These are phyloP conservation scores for Muscidifurax raptorellus DNA, from an alignment of 1,140 invertebrate species.

Conservation along the genomic window DNA sequence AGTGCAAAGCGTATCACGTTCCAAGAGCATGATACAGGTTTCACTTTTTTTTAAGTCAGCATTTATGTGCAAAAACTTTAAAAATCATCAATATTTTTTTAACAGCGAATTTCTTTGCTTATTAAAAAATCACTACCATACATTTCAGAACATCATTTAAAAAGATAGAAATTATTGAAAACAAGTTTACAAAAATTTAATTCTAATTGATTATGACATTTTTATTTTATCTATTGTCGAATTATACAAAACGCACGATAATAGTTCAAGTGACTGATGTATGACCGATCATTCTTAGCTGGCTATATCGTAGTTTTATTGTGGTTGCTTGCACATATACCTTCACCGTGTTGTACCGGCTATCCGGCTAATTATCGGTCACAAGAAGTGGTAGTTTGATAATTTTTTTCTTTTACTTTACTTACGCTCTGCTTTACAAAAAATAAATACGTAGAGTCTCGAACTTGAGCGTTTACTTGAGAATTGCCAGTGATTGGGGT, in stretches of 20 bases:
- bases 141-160: constrained; percentile 10
- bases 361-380: constrained; percentile 70
- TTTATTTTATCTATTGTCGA: background rate
- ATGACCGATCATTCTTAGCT: constrained; percentile 49
- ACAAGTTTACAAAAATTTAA: background rate
- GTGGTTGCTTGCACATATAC: constrained; percentile 58
- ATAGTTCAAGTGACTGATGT: constrained; percentile 21
- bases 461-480: constrained; percentile 43
- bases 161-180: background rate
- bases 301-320: constrained; percentile 43
- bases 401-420: constrained; percentile 35
- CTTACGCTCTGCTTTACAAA: constrained; percentile 44
- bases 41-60: constrained; percentile 5
- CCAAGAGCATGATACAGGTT: constrained; percentile 25
- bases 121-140: constrained; percentile 32
- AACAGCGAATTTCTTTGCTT: constrained; percentile 17
- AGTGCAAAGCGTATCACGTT: constrained; percentile 49
- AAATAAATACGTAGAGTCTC: constrained; percentile 40
- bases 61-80: background rate
- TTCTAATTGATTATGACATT: background rate
- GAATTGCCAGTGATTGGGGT: constrained; percentile 75
- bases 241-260: background rate
- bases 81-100: background rate
- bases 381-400: constrained; percentile 52
- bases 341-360: constrained; percentile 72